Conservation (phyloP, 2,888 invertebrate species). For the Sympetrum striolatum region DNA sequence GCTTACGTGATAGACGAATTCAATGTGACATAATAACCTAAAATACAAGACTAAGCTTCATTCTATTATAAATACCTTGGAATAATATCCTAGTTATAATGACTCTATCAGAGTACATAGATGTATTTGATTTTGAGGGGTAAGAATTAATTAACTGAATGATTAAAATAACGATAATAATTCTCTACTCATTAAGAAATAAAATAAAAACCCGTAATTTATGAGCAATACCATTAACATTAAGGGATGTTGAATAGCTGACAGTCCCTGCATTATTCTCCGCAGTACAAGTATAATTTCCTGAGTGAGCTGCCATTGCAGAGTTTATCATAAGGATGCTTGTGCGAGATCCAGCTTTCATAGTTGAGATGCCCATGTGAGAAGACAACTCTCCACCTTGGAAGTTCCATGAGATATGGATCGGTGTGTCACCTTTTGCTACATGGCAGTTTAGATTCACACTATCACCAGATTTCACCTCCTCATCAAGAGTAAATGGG, state of each 20-base stretch:
- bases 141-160: not conserved
- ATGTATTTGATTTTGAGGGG: no score
- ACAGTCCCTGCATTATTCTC: slow-evolving; percentile 19
- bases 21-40: no score
- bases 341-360: slow-evolving; percentile 66
- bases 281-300: slow-evolving; percentile 64
- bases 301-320: slow-evolving; percentile 70
- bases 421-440: slow-evolving; percentile 59
- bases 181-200: not conserved
- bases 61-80: no score
- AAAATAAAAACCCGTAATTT: not conserved
- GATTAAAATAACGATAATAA: not conserved
- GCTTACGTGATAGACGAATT: no score
- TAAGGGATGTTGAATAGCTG: slow-evolving; percentile 3
- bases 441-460: slow-evolving; percentile 75
- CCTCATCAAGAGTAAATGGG: slow-evolving; percentile 76
- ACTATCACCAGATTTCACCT: slow-evolving; percentile 74
- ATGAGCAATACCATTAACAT: slow-evolving; percentile 35
- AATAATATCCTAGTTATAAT: no score
- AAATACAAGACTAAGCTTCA: no score
- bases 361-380: slow-evolving; percentile 63
- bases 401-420: slow-evolving; percentile 68
- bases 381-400: slow-evolving; percentile 61
- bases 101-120: no score
- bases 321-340: slow-evolving; percentile 73